Evolutionary conservation across 2,888 invertebrate species (phyloP).

Genomic region (Cryptosula pallasiana): DNA sequence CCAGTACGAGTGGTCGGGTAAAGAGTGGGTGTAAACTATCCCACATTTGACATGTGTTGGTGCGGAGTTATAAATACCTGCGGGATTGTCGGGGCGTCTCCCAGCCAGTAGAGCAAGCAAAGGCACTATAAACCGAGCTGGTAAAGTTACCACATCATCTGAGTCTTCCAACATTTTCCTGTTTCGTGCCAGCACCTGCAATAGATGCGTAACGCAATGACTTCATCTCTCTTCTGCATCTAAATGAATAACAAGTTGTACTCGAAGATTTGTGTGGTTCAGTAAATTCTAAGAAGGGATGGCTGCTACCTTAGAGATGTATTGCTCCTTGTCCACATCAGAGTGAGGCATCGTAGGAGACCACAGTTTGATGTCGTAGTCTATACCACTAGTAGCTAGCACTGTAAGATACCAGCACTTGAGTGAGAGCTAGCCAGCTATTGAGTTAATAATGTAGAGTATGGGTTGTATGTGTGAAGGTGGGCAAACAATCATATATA

Average conservation of each 20-base stretch:
- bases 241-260: no score
- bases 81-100: neutral
- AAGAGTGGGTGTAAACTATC: no score
- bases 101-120: conserved; percentile 48
- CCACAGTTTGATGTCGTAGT: conserved; percentile 80
- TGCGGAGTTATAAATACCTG: no score
- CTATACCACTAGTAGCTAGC: conserved; percentile 79
- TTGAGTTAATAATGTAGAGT: no score
- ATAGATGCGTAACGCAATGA: conserved; percentile 61
- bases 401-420: conserved; percentile 40
- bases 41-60: no score
- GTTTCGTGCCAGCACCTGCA: conserved; percentile 70
- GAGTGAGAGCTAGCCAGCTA: no score
- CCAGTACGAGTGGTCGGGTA: no score
- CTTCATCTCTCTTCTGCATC: no score
- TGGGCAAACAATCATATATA: no score
- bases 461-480: no score
- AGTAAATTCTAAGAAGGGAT: no score
- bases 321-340: neutral
- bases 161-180: conserved; percentile 80
- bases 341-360: conserved; percentile 60
- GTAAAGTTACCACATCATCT: conserved; percentile 78
- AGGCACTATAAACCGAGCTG: conserved; percentile 76
- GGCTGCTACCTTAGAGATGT: neutral
- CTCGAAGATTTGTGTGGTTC: no score